Evolutionary conservation across 2,113 vertebrate species (phyloP), one percentile per base, ranked within the genome.

Genomic region (Scartelaos histophorus): DNA sequence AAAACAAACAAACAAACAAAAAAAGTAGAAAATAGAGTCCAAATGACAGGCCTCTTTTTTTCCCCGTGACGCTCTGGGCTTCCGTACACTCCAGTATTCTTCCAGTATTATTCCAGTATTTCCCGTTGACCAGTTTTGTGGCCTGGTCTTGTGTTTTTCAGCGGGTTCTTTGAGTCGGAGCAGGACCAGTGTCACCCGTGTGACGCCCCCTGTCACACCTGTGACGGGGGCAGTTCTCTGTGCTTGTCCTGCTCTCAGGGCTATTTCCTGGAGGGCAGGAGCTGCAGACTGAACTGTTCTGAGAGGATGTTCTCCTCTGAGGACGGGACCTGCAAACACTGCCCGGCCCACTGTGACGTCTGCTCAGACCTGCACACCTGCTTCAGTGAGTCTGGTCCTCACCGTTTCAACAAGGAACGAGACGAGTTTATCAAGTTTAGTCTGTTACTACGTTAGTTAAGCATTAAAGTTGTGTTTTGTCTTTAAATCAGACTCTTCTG

Each of bases 191-290:
- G 92, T 75, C 90, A 92, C 57, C 80, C 85, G 62, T 94, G 94
- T 21, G 92, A 93, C 43, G 67, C 56, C 64, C 85, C 90, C 72
- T 94, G 94, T 78, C 74, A 88, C 70, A 92, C 93, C 1, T 94
- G 94, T 79, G 94, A 94, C n/a, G 91, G 88, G 7, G 85, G 60
- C 57, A 85, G 81, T 71, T 82, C 82, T 3, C 88, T 93, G 79
- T 94, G 93, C 81, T 83, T 94, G 68, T 92, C 93, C n/a, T 94
- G 94, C 71, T 66, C 75, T 22, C 87, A 90, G 2, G 90, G 92
- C 10, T 77, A 86, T 58, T 93, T 90, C 78, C 80, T 95, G 71
- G 91, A 92, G 79, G 79, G 82, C 0, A 87, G 89, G 1, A 72
- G 46, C 45, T 94, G 94, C 64, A 68, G 79, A 51, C 78, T 86